These are phyloP conservation scores for Sphenodon punctatus DNA, from an alignment of 2,797 vertebrate genomes.

Conservation along the genomic window DNA sequence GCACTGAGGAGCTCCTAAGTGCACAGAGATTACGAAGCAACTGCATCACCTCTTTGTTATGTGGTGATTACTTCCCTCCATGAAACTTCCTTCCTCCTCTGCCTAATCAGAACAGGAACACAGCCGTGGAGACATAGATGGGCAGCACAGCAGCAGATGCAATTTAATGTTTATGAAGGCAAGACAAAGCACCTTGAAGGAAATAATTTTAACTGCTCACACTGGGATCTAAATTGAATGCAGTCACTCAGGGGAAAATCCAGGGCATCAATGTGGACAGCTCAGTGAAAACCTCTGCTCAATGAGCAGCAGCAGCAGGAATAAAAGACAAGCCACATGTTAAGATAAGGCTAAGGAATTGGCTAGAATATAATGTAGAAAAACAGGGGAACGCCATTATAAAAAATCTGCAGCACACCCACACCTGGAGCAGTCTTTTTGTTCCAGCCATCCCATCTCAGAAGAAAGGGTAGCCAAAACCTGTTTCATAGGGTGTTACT, in stretches of 20 bases:
- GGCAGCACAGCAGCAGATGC: neutral
- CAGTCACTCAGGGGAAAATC: neutral
- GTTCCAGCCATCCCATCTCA: neutral
- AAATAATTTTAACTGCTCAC: neutral
- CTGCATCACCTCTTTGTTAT: neutral
- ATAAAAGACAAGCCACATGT: neutral
- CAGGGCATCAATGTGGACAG: neutral
- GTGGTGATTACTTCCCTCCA: neutral
- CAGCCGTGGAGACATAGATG: neutral
- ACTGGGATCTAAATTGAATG: neutral
- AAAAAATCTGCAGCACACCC: neutral
- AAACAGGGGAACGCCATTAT: neutral
- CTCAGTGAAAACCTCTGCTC: neutral
- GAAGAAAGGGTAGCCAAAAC: neutral
- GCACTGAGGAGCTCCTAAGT: too few relatives aligned
- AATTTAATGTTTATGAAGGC: neutral
- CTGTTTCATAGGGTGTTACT: too few relatives aligned
- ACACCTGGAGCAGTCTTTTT: neutral
- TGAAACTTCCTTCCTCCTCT: rapidly evolving
- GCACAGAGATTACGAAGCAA: neutral
- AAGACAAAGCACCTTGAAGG: neutral
- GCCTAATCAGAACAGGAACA: neutral
- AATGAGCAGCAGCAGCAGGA: neutral
- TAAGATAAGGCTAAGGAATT: neutral
- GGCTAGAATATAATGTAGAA: neutral